Conservation (phyloP, 2,797 vertebrate species). For the Poecilia gillii region DNA sequence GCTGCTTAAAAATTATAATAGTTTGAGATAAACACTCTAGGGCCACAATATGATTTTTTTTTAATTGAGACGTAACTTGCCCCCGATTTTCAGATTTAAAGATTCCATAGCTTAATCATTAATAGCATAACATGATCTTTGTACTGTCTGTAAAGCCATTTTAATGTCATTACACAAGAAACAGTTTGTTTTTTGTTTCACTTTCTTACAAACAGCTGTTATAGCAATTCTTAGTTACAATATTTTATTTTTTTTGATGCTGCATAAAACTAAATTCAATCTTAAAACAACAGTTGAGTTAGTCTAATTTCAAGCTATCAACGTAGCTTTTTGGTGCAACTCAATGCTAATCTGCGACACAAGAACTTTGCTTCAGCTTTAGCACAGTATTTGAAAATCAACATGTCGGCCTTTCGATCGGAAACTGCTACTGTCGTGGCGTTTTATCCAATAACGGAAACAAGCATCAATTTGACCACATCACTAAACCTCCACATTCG, state of each 20-base stretch:
- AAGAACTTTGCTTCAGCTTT: neutral
- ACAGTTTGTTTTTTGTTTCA: neutral
- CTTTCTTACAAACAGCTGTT: neutral
- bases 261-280: neutral
- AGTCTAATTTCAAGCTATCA: neutral
- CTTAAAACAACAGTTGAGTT: too few species aligned
- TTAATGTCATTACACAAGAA: neutral
- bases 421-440: neutral
- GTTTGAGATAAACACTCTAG: neutral
- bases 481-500: rapidly evolving
- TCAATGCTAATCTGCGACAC: too few species aligned
- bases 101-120: neutral
- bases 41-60: neutral
- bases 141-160: neutral
- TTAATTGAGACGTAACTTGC: neutral
- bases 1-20: neutral
- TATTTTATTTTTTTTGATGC: neutral
- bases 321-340: neutral
- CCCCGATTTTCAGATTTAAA: neutral
- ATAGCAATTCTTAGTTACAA: neutral
- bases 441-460: rapidly evolving
- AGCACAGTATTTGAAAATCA: neutral
- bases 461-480: neutral
- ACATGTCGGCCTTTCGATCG: conserved; percentile 17
- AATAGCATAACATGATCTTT: neutral